phyloP scores from a whole-genome alignment of 2,797 vertebrate species.

The Lagocephalus sceleratus region DNA sequence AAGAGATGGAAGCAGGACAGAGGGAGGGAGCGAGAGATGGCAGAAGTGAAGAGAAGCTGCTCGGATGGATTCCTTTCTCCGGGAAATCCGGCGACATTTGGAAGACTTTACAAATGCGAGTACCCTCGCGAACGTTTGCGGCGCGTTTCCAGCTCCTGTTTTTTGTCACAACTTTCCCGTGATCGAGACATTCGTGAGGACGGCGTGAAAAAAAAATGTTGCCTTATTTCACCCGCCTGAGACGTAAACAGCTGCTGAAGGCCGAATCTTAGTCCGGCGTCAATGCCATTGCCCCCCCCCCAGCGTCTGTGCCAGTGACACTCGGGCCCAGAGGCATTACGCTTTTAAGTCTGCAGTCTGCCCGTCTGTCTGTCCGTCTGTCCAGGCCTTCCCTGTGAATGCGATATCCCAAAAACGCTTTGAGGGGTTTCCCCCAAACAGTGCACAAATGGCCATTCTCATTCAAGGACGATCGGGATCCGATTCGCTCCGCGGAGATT shows the following conservation, averaged over 20 bases:
- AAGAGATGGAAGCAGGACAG: constrained; percentile 52
- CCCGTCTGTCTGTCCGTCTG: too few relatives aligned
- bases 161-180: neutral
- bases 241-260: neutral
- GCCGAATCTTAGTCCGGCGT: too few relatives aligned
- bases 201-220: neutral
- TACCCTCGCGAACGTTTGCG: constrained; percentile 31
- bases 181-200: neutral
- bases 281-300: too few relatives aligned
- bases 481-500: too few relatives aligned
- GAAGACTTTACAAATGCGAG: constrained; percentile 31
- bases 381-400: too few relatives aligned
- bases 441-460: too few relatives aligned
- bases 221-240: neutral
- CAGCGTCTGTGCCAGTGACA: too few relatives aligned
- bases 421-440: too few relatives aligned
- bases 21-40: constrained; percentile 9
- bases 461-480: too few relatives aligned
- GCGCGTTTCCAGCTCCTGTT: constrained; percentile 15
- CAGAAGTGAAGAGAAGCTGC: constrained; percentile 45
- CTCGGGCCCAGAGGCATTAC: too few relatives aligned
- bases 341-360: too few relatives aligned
- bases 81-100: constrained; percentile 45
- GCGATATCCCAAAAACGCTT: too few relatives aligned
- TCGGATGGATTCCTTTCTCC: constrained; percentile 36